Base-by-base conservation (phyloP, 2,113 vertebrate genomes). In the Rallus limicola region DNA sequence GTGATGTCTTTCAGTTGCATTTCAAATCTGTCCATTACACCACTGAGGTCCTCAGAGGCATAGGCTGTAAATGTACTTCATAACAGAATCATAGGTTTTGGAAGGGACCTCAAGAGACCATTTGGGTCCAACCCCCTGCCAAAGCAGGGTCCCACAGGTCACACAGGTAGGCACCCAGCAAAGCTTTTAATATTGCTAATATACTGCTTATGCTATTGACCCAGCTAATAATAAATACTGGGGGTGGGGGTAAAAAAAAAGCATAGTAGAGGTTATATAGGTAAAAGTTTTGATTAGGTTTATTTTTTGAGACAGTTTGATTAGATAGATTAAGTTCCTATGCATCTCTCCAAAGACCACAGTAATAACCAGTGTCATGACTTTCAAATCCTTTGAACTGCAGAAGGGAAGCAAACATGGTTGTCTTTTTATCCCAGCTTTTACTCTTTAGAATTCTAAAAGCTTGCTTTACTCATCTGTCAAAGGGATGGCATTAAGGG, bases 281-380 rank as follows among this genome's bases (percentile, higher is more conserved):
- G 93, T 82, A 91, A 86, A 97, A 97, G 94, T 96, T 98, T 97
- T 97, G 88, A 97, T 97, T 97, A 93, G 93, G 80, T 96, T 97
- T 98, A 98, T 97, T 83, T 98, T 97, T 86, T 8, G 80, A 97
- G 96, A 94, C 97, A 96, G 96, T 98, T 98, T 95, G 96, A 98
- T 97, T 97, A 97, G 90, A 92, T 85, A 98, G 97, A 98, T 98
- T 96, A 97, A 97, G 96, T 95, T 98, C 97, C 95, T 96, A 91
- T 92, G 97, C 96, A 94, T 97, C 93, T 97, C 97, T 97, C 98
- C 92, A 91, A 97, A 98, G 97, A 96, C 96, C 62, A 23, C 72
- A 80, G 96, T 97, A 98, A 98, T 98, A 98, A 97, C 97, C 93
- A 95, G 96, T 98, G 97, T 98, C 97, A 97, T 97, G 97, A 98